phyloP scores from a whole-genome alignment of 2,113 vertebrate species.

The Anguilla rostrata region DNA sequence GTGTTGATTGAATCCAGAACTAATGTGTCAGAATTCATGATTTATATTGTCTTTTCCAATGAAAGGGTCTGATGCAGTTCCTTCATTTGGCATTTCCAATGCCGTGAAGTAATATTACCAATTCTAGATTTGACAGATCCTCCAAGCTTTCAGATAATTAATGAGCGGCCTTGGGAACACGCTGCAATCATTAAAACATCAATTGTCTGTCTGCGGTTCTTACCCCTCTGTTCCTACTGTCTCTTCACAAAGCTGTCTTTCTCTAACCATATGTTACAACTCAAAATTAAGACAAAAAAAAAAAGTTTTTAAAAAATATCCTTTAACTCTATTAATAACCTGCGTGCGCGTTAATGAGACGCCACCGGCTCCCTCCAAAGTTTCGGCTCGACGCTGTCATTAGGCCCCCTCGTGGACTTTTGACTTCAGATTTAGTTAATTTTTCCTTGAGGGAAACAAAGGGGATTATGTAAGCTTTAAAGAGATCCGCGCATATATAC shows the following conservation, averaged over 20 bases:
- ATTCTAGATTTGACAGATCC: constrained; percentile 34
- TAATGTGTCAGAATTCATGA: constrained; percentile 32
- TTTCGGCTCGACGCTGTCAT: constrained; percentile 54
- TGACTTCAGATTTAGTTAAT: constrained; percentile 56
- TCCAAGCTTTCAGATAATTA: constrained; percentile 39
- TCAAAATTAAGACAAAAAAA: constrained; percentile 33
- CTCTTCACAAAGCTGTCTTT: constrained; percentile 4
- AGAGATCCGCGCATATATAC: constrained; percentile 66
- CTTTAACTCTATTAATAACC: constrained; percentile 40
- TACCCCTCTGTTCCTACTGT: not conserved
- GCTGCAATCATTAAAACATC: constrained; percentile 56
- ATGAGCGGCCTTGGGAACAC: constrained; percentile 41
- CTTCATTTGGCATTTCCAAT: constrained; percentile 29
- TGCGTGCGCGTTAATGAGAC: constrained; percentile 56
- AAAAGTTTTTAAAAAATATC: constrained; percentile 43
- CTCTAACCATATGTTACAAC: constrained; percentile 32
- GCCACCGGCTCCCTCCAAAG: constrained; percentile 55
- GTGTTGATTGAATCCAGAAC: constrained; percentile 7
- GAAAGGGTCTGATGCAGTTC: constrained; percentile 17
- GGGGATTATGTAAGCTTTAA: constrained; percentile 75
- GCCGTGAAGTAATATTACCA: constrained; percentile 24
- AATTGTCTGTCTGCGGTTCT: constrained; percentile 35
- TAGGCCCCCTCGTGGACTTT: constrained; percentile 58
- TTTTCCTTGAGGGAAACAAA: constrained; percentile 64
- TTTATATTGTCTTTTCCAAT: constrained; percentile 28